Conservation (phyloP, 2,113 vertebrate species). For the Labrus mixtus region DNA sequence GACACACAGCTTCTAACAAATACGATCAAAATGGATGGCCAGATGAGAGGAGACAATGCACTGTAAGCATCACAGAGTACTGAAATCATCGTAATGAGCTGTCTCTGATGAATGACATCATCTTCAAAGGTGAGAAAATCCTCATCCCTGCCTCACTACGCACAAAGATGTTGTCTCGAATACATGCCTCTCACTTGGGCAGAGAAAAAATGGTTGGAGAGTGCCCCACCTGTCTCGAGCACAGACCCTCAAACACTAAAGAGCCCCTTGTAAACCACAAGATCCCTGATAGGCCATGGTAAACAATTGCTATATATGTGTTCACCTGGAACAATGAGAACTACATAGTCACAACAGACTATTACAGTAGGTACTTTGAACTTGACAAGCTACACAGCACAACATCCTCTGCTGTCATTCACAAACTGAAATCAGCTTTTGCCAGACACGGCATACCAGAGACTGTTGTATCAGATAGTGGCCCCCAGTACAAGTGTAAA, state of each 20-base stretch:
- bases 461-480: not conserved
- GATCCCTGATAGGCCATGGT: not conserved
- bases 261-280: conserved; percentile 14
- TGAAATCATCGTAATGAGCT: conserved; percentile 18
- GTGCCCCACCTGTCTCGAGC: not conserved
- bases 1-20: not conserved
- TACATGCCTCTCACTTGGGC: conserved; percentile 20
- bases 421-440: not conserved
- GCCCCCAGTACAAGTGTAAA: conserved; percentile 4
- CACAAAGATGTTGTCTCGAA: not conserved
- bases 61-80: not conserved
- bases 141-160: conserved; percentile 12
- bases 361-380: not conserved
- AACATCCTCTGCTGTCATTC: not conserved
- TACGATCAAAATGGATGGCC: not conserved
- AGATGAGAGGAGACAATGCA: not conserved
- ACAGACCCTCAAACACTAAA: not conserved
- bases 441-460: not conserved
- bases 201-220: not conserved
- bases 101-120: not conserved
- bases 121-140: conserved; percentile 51
- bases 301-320: not conserved
- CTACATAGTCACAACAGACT: not conserved
- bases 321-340: not conserved
- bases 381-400: not conserved